A percentile compares a stretch with the other conserved stretches of the same genome.
phyloP scores from a whole-genome alignment of 2,113 vertebrate genomes.

The Ceuthmochares aereus region DNA sequence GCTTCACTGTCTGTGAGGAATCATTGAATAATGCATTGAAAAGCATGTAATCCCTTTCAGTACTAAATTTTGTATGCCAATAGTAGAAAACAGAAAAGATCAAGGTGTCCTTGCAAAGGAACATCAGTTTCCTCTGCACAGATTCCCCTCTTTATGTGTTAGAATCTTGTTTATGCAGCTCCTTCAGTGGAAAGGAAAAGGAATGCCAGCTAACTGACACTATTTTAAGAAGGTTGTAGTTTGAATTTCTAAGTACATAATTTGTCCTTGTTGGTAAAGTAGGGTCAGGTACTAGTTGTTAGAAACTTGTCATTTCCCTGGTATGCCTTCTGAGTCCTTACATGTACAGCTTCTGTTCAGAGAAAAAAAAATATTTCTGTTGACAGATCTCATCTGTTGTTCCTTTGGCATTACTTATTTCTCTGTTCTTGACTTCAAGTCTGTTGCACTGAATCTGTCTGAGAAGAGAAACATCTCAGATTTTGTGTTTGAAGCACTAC shows the following conservation, averaged over 20 bases:
- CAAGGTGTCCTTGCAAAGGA: not conserved
- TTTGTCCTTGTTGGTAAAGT: not conserved
- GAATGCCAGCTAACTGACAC: not conserved
- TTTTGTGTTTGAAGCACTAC: not conserved
- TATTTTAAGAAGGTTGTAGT: not conserved
- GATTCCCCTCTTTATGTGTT: not conserved
- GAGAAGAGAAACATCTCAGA: not conserved
- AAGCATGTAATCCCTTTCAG: not conserved
- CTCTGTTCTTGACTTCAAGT: not conserved
- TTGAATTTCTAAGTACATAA: not conserved
- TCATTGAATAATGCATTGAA: not conserved
- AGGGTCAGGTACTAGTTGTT: not conserved
- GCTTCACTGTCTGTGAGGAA: not conserved
- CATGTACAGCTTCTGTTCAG: not conserved
- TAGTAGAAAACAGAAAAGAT: not conserved
- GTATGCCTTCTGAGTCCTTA: not conserved
- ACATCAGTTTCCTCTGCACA: not conserved
- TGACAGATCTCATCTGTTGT: conserved; percentile 1
- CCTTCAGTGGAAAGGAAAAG: not conserved
- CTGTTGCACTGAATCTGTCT: not conserved
- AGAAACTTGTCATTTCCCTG: not conserved
- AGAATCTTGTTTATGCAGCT: not conserved
- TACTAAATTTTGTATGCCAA: not conserved
- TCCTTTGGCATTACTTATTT: conserved; percentile 4
- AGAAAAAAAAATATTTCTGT: conserved; percentile 20